Evolutionary conservation across 2,888 invertebrate genomes (phyloP).

Genomic region (Eristalis tenax): DNA sequence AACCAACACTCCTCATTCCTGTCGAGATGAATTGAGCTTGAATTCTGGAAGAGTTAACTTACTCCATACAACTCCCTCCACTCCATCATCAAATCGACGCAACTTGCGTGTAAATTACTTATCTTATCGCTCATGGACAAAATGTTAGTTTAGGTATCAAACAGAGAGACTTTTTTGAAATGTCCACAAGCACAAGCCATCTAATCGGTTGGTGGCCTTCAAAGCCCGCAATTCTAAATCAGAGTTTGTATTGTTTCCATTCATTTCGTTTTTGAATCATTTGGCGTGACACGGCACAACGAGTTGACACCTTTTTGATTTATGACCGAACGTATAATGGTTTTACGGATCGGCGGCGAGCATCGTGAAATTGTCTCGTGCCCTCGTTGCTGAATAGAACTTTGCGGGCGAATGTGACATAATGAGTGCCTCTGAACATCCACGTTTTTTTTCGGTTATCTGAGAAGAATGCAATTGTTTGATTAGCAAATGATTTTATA

Average conservation of each 20-base stretch:
- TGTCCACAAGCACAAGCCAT: neutral
- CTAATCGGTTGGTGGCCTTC: neutral
- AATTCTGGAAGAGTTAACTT: neutral
- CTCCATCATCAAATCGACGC: neutral
- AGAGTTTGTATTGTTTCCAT: neutral
- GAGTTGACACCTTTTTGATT: constrained; percentile 32
- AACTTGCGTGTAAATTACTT: neutral
- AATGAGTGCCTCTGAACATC: neutral
- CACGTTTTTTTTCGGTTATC: neutral
- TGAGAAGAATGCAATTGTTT: neutral
- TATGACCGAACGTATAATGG: constrained; percentile 1
- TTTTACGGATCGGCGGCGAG: constrained; percentile 17
- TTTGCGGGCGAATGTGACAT: neutral
- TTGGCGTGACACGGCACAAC: neutral
- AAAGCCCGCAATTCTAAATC: neutral
- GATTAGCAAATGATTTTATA: neutral
- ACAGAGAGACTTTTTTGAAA: neutral
- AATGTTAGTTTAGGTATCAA: neutral
- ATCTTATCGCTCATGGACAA: neutral
- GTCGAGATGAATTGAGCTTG: neutral
- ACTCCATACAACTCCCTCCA: neutral
- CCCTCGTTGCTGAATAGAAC: neutral
- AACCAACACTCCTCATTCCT: neutral
- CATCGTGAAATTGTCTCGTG: constrained; percentile 11
- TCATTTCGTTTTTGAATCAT: neutral